Base-by-base conservation (phyloP, 2,797 vertebrate genomes). In the Taenioides sp. region DNA sequence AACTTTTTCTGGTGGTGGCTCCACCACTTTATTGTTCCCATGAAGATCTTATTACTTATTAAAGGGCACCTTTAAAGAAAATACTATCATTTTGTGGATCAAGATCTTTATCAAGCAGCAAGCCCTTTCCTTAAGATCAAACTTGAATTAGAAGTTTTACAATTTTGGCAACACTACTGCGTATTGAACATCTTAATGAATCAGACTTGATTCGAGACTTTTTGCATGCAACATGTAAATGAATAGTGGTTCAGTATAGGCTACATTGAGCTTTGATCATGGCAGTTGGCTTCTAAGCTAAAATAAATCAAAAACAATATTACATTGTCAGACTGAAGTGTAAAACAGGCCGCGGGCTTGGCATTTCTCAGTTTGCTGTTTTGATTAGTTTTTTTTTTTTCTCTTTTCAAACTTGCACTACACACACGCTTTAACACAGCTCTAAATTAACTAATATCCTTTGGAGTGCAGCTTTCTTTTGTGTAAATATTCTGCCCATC, bases 341-440 rank as follows among this genome's bases (percentile, higher is more conserved):
- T 79, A 79, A 78, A 75, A 82, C 23, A 25, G 75, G 77, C 82
- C 82, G 80, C 60, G 64, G 75, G 81, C 72, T 75, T 80, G 77
- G 63, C 80, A 75, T 86, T 88, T 84, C 83, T 77, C 79, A 64
- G 76, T 74, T 88, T 91, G 86, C 87, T 86, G 86, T 83, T 92
- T 90, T 93, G 92, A 92, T 93, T 83, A 81, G 85, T 87, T 83
- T 87, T 89, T 87, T 90, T 89, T 89, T 80, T 83, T 59, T 57
- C 17, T 60, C 18, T 63, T 63, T 43, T 63, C 61, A 63, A 88
- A 90, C 88, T 83, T 90, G 79, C 84, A 87, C 83, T 5, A 28
- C 82, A 88, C 72, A 80, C 85, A 83, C 81, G 81, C 84, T 84
- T 81, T 79, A 79, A 78, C 76, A 83, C 79, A 80, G 79, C 88